phyloP scores from a whole-genome alignment of 2,797 vertebrate species.

The Lacerta bilineata region DNA sequence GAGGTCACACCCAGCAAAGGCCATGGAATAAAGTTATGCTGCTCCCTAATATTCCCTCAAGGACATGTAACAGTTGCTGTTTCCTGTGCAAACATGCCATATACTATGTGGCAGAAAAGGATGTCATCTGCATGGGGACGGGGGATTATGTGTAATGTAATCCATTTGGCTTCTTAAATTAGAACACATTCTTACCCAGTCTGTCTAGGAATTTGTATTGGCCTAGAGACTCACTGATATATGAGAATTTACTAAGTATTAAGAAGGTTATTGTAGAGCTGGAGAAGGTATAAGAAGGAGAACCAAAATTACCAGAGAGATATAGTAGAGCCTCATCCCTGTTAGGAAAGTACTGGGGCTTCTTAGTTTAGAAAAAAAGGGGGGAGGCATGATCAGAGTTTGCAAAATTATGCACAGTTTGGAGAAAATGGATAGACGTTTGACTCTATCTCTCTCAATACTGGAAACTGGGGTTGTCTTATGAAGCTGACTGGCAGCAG shows the following conservation, averaged over 20 bases:
- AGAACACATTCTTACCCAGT: conserved; percentile 2
- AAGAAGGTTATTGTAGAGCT: not conserved
- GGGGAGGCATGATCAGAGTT: not conserved
- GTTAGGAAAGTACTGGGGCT: not conserved
- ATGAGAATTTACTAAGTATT: conserved; percentile 39
- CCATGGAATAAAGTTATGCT: not conserved
- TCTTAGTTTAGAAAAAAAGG: not conserved
- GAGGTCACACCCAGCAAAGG: conserved; percentile 26
- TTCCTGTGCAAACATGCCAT: conserved; percentile 39
- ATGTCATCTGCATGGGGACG: conserved; percentile 20
- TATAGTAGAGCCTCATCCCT: not conserved
- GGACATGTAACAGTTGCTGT: not conserved
- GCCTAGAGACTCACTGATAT: not conserved
- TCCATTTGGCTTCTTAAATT: conserved; percentile 8
- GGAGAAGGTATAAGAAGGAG: no score
- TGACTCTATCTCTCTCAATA: no score
- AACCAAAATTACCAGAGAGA: not conserved
- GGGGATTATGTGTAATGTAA: not conserved
- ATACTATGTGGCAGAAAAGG: conserved; percentile 12
- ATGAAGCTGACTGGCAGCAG: no score
- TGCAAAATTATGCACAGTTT: not conserved
- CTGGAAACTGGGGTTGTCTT: no score
- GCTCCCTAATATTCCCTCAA: not conserved
- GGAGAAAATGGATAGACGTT: not conserved
- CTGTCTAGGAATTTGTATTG: not conserved